These are phyloP conservation scores for Emydura subglobosa DNA, from an alignment of 2,113 vertebrate genomes.

Conservation along the genomic window DNA sequence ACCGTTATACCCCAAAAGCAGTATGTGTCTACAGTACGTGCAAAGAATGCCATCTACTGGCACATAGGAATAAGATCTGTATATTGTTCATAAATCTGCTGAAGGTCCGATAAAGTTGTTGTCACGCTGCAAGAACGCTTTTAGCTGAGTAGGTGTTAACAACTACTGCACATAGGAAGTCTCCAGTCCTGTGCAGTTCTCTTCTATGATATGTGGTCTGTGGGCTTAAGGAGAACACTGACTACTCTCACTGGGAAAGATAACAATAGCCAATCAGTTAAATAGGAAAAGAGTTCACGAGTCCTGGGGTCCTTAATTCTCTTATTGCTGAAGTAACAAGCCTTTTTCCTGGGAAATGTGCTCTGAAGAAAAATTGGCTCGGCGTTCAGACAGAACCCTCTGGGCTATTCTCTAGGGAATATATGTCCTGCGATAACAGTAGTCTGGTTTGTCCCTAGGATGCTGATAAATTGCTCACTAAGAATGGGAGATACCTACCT, in stretches of 20 bases:
- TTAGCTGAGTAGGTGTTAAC: not conserved
- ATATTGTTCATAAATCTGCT: not conserved
- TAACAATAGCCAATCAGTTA: conserved; percentile 6
- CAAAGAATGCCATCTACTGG: not conserved
- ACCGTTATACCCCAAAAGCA: not conserved
- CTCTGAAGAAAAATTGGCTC: not conserved
- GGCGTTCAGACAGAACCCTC: not conserved
- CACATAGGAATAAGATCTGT: not conserved
- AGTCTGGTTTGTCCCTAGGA: not conserved
- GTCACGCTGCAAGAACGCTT: not conserved
- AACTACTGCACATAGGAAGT: not conserved
- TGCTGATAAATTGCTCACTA: not conserved
- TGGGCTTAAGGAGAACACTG: not conserved
- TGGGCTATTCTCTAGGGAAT: not conserved
- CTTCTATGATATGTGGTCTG: rapidly evolving
- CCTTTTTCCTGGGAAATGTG: not conserved
- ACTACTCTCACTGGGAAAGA: not conserved
- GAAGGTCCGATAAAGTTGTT: not conserved
- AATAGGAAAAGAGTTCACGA: not conserved
- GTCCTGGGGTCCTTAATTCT: not conserved
- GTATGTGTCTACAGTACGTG: not conserved
- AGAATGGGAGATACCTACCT: not conserved
- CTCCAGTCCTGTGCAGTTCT: not conserved
- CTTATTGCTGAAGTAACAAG: not conserved
- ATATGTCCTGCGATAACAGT: not conserved